Evolutionary conservation across 2,113 vertebrate genomes (phyloP).

Genomic region (Blennius ocellaris): DNA sequence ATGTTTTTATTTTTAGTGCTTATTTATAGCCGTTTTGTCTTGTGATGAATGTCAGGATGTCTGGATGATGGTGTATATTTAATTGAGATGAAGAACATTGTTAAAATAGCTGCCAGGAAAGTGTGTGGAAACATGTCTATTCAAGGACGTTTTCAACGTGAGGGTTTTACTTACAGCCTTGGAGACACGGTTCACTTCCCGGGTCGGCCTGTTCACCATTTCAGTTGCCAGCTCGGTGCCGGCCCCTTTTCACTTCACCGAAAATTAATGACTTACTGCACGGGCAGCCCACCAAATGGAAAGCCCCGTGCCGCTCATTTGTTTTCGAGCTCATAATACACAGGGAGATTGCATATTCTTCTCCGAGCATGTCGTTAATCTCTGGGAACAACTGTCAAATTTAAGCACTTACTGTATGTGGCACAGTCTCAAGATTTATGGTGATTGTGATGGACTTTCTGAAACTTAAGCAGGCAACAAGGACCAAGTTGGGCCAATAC

Average conservation of each 20-base stretch:
- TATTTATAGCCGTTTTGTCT: too few species aligned
- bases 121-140: neutral
- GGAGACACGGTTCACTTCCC: slow-evolving; percentile 10
- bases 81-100: too few species aligned
- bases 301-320: slow-evolving; percentile 48
- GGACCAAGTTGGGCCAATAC: neutral
- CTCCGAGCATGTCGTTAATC: slow-evolving; percentile 36
- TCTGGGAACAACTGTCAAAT: slow-evolving; percentile 40
- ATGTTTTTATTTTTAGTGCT: too few species aligned
- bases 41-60: too few species aligned
- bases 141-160: slow-evolving; percentile 6
- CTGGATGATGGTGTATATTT: too few species aligned
- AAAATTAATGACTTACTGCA: slow-evolving; percentile 56
- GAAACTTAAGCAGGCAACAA: slow-evolving; percentile 27
- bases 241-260: slow-evolving; percentile 33
- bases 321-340: slow-evolving; percentile 40
- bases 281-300: slow-evolving; percentile 57
- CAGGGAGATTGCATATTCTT: slow-evolving; percentile 55
- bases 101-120: too few species aligned
- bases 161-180: slow-evolving; percentile 20
- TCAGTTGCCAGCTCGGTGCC: slow-evolving; percentile 23
- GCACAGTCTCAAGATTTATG: slow-evolving; percentile 33
- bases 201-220: slow-evolving; percentile 25
- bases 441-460: slow-evolving; percentile 14
- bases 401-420: slow-evolving; percentile 33